Base-by-base conservation (phyloP, 2,888 invertebrate species). In the Gasteruption jaculator region DNA sequence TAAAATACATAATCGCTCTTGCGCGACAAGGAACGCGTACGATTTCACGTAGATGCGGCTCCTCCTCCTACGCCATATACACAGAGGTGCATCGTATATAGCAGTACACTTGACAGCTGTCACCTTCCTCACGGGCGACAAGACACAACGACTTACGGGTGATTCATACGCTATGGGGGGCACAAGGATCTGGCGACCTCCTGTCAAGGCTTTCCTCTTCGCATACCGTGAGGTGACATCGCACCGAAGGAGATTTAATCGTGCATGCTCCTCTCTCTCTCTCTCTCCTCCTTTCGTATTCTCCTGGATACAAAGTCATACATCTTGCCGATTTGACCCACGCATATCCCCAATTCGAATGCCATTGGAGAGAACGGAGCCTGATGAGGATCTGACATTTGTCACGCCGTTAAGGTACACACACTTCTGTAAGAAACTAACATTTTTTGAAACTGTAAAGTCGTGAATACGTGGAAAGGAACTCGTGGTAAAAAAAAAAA, bases 61-160 rank as follows among this genome's bases (percentile, higher is more conserved):
- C n/a, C 24, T 38, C 45, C 52, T 44, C 52, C 48, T 38, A 48
- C 51, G 48, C 46, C 46, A 42, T 34, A 42, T 38, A 39, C 38
- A 46, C 39, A 15, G 38, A 27, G 26, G 44, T 29, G 42, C n/a
- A n/a, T n/a, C n/a, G n/a, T n/a, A 53, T 52, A 54, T 52, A 52
- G 45, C 54, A 50, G 52, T 48, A 24, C 56, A 54, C 63, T 65
- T 65, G 69, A 67, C 68, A 65, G 68, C 66, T 68, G 68, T 68
- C 69, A 68, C 61, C 66, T 61, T 60, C 55, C 56, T 52, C 53
- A 50, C 54, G 58, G 54, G 58, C 59, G 63, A 67, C 63, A 65
- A 57, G 64, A 61, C 56, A 53, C 58, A 53, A 57, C 55, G 61
- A 60, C 54, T 44, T 49, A 33, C 38, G n/a, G 60, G 60, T 65